A percentile compares a stretch with the other conserved stretches of the same genome.
phyloP scores from a whole-genome alignment of 2,797 vertebrate genomes.

The Halcyon leucocephala region DNA sequence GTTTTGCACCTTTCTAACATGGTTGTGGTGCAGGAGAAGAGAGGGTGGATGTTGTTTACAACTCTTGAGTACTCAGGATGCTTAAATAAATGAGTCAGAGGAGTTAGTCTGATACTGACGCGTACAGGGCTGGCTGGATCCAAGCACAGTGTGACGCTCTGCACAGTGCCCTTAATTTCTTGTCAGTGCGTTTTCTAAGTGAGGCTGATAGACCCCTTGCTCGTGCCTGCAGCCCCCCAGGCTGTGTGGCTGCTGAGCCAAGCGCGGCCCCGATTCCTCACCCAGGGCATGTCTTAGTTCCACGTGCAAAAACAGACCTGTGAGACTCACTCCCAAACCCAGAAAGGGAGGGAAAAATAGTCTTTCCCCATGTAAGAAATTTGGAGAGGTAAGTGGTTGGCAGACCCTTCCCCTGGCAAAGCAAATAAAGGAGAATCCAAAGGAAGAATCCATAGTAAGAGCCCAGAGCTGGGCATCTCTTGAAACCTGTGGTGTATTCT shows the following conservation, averaged over 20 bases:
- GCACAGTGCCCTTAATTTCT: not conserved
- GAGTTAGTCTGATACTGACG: fast-evolving
- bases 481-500: not conserved
- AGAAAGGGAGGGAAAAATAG: too few relatives aligned
- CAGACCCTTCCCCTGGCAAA: not conserved
- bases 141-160: not conserved
- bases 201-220: too few relatives aligned
- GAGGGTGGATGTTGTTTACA: not conserved
- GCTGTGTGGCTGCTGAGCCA: not conserved
- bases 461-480: not conserved
- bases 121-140: too few relatives aligned
- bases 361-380: not conserved
- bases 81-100: not conserved
- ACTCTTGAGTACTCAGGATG: not conserved
- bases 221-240: not conserved
- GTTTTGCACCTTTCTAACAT: not conserved
- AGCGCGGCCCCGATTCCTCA: not conserved
- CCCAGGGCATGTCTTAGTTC: not conserved
- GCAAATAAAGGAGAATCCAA: not conserved
- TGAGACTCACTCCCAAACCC: not conserved
- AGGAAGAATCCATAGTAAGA: not conserved
- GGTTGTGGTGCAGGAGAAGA: not conserved
- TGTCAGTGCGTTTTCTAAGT: not conserved
- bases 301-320: not conserved
- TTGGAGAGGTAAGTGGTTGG: not conserved